Evolutionary conservation across 64 coral and sea anemone species (phyloP).

Genomic region (Astreopora myriophthalma): DNA sequence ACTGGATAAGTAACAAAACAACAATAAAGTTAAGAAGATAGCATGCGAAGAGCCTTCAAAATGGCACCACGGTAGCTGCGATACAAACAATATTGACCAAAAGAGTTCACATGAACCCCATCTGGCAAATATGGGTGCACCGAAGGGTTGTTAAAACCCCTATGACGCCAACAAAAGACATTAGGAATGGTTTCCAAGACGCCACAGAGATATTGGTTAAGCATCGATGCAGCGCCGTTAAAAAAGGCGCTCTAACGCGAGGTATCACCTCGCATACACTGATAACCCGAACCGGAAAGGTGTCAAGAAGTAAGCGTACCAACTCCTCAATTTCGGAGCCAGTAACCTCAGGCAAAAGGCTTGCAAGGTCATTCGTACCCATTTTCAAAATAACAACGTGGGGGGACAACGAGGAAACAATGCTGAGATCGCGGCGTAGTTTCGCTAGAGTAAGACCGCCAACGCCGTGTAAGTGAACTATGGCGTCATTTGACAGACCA

Average conservation of each 20-base stretch:
- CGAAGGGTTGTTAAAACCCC: too few relatives aligned
- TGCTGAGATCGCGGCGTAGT: neutral
- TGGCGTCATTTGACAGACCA: neutral
- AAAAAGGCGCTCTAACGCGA: slow-evolving; percentile 10
- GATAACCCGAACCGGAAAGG: neutral
- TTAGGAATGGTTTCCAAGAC: neutral
- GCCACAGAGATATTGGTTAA: neutral
- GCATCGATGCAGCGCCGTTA: neutral
- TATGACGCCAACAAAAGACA: neutral
- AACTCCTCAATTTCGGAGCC: slow-evolving; percentile 13
- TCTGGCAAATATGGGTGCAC: neutral
- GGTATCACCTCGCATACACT: slow-evolving; percentile 25
- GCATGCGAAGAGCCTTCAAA: neutral
- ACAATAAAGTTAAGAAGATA: neutral
- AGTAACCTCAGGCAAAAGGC: neutral
- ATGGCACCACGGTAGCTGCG: neutral
- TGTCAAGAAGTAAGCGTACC: neutral
- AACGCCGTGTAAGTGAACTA: slow-evolving; percentile 45
- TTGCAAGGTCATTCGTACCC: slow-evolving; percentile 27
- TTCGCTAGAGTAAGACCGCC: slow-evolving; percentile 6
- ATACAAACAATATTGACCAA: neutral
- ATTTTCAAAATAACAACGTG: slow-evolving; percentile 33
- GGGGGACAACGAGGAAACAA: slow-evolving; percentile 33
- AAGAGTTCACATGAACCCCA: neutral
- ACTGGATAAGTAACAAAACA: neutral